Base-by-base conservation (phyloP, 2,797 vertebrate genomes). In the Clamator glandarius region DNA sequence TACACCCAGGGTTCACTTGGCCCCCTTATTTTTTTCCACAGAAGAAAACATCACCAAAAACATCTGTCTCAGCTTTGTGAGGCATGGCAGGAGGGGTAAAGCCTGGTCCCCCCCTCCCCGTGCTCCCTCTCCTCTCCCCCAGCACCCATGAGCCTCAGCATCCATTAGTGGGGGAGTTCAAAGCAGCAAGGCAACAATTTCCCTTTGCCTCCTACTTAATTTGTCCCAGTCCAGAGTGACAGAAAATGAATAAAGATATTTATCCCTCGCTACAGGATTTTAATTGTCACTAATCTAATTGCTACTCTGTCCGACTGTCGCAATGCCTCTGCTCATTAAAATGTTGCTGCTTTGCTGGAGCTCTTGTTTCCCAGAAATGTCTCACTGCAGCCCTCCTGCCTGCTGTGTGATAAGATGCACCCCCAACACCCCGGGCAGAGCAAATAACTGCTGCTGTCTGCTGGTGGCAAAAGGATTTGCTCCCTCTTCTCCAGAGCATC, bases 261-360 rank as follows among this genome's bases (percentile, higher is more conserved):
- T 96, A 92, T 96, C 95, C 96, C 95, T 95, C 96, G 48, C 94
- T 44, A 76, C 95, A 92, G 96, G 96, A 92, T 97, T 96, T 98
- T 97, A 97, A 98, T 98, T 97, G 96, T 95, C 95, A 70, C 95
- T 97, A 96, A 97, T 97, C 94, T 97, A 97, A 98, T 97, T 96
- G 97, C 96, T 93, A 74, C 95, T 97, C 95, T 93, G 87, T 92
- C 92, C 79, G 74, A 95, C 85, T 97, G 74, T 92, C 54, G 48
- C 87, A 77, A 93, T 72, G 73, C 86, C 70, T 87, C 92, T 86
- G 76, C 96, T 97, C 96, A 96, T 97, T 97, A 97, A 96, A 97
- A 72, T 73, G 33, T 89, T 92, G 84, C 90, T 93, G 92, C 92
- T 96, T 93, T 94, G 87, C 91, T 55, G 91, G 84, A 69, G 51